Conservation (phyloP, 1,140 invertebrate genomes). For the Aphidius ervi region DNA sequence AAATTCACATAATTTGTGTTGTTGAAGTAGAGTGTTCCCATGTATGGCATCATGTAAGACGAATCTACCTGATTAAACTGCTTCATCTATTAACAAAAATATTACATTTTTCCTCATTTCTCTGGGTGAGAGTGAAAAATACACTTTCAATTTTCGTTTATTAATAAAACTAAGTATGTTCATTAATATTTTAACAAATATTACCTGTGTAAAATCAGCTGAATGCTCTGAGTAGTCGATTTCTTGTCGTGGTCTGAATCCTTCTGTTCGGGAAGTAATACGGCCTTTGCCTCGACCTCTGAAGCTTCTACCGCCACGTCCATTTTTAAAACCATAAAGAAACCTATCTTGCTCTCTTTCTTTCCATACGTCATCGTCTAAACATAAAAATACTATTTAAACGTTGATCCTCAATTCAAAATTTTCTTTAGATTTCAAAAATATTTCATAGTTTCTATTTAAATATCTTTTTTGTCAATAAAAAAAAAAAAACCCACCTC, state of each 20-base stretch:
- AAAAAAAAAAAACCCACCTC: conserved; percentile 30
- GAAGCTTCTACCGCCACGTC: conserved; percentile 38
- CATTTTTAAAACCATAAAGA: conserved; percentile 36
- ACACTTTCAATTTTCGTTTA: background rate
- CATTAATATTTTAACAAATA: background rate
- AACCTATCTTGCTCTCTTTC: conserved; percentile 46
- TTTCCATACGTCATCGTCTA: conserved; percentile 43
- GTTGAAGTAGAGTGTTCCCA: conserved; percentile 62
- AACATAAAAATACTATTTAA: conserved; percentile 14
- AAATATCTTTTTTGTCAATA: background rate
- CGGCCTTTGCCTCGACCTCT: conserved; percentile 40
- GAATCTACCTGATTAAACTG: conserved; percentile 44
- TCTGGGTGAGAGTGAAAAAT: conserved; percentile 6
- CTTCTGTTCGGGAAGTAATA: conserved; percentile 31
- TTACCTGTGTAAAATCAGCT: conserved; percentile 53
- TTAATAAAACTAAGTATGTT: background rate
- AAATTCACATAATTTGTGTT: conserved; percentile 53
- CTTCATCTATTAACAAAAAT: conserved; percentile 36
- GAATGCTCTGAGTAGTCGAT: conserved; percentile 52
- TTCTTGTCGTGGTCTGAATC: conserved; percentile 46
- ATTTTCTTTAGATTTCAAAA: conserved; percentile 6
- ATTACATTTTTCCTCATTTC: background rate
- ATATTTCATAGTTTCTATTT: conserved; percentile 4
- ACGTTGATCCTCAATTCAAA: background rate
- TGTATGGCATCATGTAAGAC: conserved; percentile 60